Conservation (phyloP, 1,140 invertebrate species). For the Psilanteris sp. region DNA sequence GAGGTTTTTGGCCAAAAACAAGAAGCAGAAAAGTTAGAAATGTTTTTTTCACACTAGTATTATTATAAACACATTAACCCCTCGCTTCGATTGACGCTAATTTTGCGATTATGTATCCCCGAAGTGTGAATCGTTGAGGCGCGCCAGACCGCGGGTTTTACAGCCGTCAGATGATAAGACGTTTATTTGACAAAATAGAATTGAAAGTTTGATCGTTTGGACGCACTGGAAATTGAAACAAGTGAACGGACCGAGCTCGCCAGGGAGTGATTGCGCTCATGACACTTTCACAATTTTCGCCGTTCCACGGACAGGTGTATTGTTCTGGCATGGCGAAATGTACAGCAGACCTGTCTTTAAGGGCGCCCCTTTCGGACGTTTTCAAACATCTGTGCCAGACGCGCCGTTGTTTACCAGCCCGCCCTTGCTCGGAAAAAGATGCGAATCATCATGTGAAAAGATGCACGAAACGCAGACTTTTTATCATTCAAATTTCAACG, state of each 20-base stretch:
- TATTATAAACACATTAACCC: too few species aligned
- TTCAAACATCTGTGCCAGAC: slow-evolving; percentile 42
- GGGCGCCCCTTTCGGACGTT: slow-evolving; percentile 25
- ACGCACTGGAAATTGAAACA: not conserved
- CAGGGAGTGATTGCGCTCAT: slow-evolving; percentile 4
- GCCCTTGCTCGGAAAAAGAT: slow-evolving; percentile 6
- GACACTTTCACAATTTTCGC: slow-evolving; percentile 32
- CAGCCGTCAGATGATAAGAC: too few species aligned
- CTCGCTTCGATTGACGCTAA: too few species aligned
- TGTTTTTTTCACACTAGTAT: too few species aligned
- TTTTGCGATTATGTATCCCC: too few species aligned
- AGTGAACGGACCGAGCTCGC: not conserved
- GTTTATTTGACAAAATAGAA: too few species aligned
- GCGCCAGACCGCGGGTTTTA: too few species aligned
- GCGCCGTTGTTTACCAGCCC: slow-evolving; percentile 19
- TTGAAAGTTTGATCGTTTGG: not conserved
- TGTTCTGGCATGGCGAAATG: slow-evolving; percentile 19
- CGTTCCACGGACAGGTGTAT: slow-evolving; percentile 17
- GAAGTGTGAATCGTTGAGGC: too few species aligned
- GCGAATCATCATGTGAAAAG: slow-evolving; percentile 22
- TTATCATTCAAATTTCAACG: slow-evolving; percentile 14
- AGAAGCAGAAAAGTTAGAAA: too few species aligned
- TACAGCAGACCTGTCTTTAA: slow-evolving; percentile 16
- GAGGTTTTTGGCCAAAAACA: too few species aligned
- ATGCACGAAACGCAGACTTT: slow-evolving; percentile 11